Evolutionary conservation across 2,797 vertebrate genomes (phyloP).

Genomic region (Sebastes trivittatus): DNA sequence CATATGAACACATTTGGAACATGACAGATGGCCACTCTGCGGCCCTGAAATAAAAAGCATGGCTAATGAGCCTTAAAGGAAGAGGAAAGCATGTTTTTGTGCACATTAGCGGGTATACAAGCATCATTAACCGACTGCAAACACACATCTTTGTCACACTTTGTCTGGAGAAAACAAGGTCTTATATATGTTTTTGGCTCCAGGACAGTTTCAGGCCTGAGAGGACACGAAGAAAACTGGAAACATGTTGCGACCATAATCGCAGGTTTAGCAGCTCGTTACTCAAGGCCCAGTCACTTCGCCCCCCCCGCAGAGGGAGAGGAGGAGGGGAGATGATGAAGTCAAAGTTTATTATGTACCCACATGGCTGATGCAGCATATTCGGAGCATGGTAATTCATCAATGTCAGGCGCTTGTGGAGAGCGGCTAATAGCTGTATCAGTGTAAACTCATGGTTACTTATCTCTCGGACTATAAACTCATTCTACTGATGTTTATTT

Average conservation of each 20-base stretch:
- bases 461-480: conserved; percentile 11
- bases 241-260: conserved; percentile 41
- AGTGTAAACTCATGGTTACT: conserved; percentile 22
- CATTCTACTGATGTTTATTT: background rate
- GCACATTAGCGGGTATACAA: background rate
- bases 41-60: background rate
- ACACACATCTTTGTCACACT: background rate
- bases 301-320: background rate
- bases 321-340: conserved; percentile 11
- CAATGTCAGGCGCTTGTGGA: conserved; percentile 45
- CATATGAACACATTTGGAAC: background rate
- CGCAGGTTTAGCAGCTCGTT: conserved; percentile 37
- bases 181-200: background rate
- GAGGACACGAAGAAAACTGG: background rate
- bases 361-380: conserved; percentile 59
- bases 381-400: conserved; percentile 51
- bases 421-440: conserved; percentile 36
- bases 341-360: conserved; percentile 46
- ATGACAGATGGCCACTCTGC: background rate
- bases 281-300: conserved; percentile 32
- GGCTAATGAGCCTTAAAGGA: conserved; percentile 18
- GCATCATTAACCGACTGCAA: conserved; percentile 11
- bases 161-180: conserved; percentile 2
- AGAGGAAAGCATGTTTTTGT: background rate
- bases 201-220: background rate